Base-by-base conservation (phyloP, 2,888 invertebrate species). In the Melanotus villosus region DNA sequence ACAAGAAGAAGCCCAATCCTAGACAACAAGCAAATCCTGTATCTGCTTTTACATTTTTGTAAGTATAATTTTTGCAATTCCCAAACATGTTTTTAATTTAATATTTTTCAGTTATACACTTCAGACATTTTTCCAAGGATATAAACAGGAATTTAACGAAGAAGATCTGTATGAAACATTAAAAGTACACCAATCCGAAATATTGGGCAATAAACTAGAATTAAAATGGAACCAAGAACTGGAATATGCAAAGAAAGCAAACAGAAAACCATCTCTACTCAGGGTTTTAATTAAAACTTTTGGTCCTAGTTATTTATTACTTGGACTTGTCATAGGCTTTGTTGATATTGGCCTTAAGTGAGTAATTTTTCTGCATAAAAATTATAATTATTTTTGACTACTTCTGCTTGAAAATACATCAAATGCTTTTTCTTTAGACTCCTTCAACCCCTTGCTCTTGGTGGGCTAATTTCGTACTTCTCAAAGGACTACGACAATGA, bases 51-150 rank as follows among this genome's bases (percentile, higher is more conserved):
- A 90, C 91, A 64, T 52, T 62, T 23, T 34, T 32, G 62, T 62
- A 26, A 62, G 56, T 56, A 36, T 10, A 14, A 1, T 36, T 41
- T 41, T 41, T 4, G 5, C 1, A 45, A 14, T 21, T 18, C 10
- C n/a, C n/a, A n/a, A n/a, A n/a, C n/a, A n/a, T n/a, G 1, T 45
- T 1, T 45, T 41, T 41, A 1, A 10, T 41, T 1, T 16, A 41
- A 41, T 14, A n/a, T 50, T 34, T 32, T 63, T 73, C 72, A 93
- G 93, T 80, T 93, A 92, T 89, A 88, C 92, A 0, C 82, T 91
- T 65, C 90, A 90, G 75, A 89, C 89, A 1, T 92, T 93, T 78
- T 89, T 89, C 81, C 85, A 89, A 69, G 93, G 93, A 16, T 90
- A 89, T 77, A 89, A 86, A 70, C 86, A 89, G 36, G 92, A 92